Conservation (phyloP, 2,888 invertebrate species). For the Tenthredo amoena region DNA sequence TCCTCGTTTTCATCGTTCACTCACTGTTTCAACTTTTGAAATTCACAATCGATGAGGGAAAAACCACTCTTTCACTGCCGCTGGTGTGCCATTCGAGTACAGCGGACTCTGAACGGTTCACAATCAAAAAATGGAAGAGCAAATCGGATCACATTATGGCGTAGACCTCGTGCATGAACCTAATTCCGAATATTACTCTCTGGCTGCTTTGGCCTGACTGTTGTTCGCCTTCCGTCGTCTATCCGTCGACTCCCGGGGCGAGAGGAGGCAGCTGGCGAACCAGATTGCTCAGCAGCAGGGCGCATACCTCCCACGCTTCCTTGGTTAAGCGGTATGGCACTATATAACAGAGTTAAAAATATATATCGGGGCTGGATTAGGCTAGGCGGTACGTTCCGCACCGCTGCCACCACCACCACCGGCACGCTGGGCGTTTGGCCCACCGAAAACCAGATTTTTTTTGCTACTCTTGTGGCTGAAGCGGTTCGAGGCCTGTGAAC, state of each 20-base stretch:
- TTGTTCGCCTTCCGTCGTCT: conserved; percentile 9
- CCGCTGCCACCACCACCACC: background rate
- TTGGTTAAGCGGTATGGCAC: conserved; percentile 35
- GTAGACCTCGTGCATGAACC: background rate
- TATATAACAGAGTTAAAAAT: conserved; percentile 43
- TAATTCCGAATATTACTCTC: conserved; percentile 10
- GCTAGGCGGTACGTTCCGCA: conserved; percentile 28
- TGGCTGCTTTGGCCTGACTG: conserved; percentile 22
- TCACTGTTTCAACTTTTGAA: background rate
- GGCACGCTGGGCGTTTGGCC: background rate
- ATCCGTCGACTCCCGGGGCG: conserved; percentile 29
- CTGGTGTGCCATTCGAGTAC: background rate
- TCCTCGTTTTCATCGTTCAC: background rate
- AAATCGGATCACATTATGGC: background rate
- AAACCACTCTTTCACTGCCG: background rate
- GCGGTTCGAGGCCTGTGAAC: background rate
- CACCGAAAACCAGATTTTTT: conserved; percentile 1
- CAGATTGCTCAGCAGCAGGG: conserved; percentile 37
- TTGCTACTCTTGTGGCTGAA: background rate
- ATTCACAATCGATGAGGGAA: background rate
- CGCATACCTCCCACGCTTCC: conserved; percentile 50
- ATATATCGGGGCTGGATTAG: conserved; percentile 31
- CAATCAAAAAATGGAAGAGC: background rate
- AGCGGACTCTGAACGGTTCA: background rate
- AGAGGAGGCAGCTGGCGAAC: conserved; percentile 27